Evolutionary conservation across 2,888 invertebrate genomes (phyloP).

Genomic region (Helobdella robusta): DNA sequence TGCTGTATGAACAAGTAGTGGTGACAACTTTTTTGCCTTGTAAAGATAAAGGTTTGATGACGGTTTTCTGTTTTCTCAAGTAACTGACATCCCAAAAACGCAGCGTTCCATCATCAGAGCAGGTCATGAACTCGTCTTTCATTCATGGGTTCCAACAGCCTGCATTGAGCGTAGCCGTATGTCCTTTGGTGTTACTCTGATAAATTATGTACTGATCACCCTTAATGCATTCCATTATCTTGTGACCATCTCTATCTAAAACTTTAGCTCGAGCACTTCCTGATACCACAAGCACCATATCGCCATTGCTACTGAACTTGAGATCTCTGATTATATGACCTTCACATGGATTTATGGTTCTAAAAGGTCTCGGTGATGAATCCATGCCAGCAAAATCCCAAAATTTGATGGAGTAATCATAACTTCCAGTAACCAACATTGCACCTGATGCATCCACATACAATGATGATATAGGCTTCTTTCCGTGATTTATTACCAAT

Average conservation of each 20-base stretch:
- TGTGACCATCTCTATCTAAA: conserved; percentile 84
- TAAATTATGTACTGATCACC: conserved; percentile 93
- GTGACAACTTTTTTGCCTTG: conserved; percentile 75
- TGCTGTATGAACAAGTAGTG: conserved; percentile 69
- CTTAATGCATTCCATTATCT: conserved; percentile 80
- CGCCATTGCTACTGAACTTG: conserved; percentile 87
- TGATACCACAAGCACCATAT: conserved; percentile 79
- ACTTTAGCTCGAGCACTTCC: conserved; percentile 76
- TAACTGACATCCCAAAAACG: conserved; percentile 74
- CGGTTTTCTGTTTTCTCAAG: conserved; percentile 60
- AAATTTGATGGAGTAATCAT: conserved; percentile 89
- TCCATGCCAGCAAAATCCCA: conserved; percentile 99
- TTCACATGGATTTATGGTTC: conserved; percentile 86
- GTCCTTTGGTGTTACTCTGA: conserved; percentile 58
- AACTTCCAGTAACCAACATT: conserved; percentile 76
- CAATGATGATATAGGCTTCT: conserved; percentile 60
- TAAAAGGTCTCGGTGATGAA: conserved; percentile 75
- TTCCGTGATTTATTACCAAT: conserved; percentile 24
- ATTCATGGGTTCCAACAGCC: conserved; percentile 88
- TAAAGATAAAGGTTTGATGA: conserved; percentile 65
- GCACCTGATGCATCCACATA: conserved; percentile 89
- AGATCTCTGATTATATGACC: conserved; percentile 77
- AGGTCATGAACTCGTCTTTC: conserved; percentile 85
- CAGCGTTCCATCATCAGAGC: conserved; percentile 83
- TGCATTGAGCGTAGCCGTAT: conserved; percentile 76